These are phyloP conservation scores for Ophiothrix spiculata DNA, from an alignment of 35 echinoderm and acorn worm genomes.

Conservation along the genomic window DNA sequence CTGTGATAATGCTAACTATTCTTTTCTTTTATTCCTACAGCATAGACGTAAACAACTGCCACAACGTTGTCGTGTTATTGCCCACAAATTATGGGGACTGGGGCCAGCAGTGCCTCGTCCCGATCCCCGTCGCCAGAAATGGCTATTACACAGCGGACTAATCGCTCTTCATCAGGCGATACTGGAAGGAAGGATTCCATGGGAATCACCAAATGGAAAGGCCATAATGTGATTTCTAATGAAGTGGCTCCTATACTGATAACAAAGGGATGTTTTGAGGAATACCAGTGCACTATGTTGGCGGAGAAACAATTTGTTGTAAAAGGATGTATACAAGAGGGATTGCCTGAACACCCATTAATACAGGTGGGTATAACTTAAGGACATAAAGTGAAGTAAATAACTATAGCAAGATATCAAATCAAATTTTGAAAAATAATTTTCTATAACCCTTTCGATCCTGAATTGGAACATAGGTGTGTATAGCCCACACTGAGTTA, in stretches of 20 bases:
- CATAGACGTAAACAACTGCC: neutral
- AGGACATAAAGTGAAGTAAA: too few species aligned
- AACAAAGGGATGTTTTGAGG: slow-evolving; percentile 89
- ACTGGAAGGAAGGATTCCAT: slow-evolving; percentile 61
- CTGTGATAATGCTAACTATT: too few species aligned
- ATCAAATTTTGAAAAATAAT: too few species aligned
- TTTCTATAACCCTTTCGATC: too few species aligned
- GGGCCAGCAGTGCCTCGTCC: slow-evolving; percentile 89
- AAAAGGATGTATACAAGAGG: slow-evolving; percentile 73
- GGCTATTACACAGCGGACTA: slow-evolving; percentile 57
- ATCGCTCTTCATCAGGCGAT: slow-evolving; percentile 12
- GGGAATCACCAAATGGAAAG: slow-evolving; percentile 66
- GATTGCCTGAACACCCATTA: slow-evolving; percentile 77
- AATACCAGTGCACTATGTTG: slow-evolving; percentile 82
- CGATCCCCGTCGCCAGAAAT: slow-evolving; percentile 84
- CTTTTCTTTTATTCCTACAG: neutral
- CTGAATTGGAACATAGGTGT: too few species aligned
- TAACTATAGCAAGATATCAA: too few species aligned
- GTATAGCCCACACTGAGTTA: too few species aligned
- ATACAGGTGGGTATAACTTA: slow-evolving; percentile 70
- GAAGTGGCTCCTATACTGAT: slow-evolving; percentile 96
- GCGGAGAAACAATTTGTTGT: slow-evolving; percentile 64
- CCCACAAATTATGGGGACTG: slow-evolving; percentile 64
- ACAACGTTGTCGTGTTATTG: neutral
- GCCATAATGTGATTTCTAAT: slow-evolving; percentile 93